phyloP scores from a whole-genome alignment of 2,113 vertebrate species.

The Saccopteryx bilineata region DNA sequence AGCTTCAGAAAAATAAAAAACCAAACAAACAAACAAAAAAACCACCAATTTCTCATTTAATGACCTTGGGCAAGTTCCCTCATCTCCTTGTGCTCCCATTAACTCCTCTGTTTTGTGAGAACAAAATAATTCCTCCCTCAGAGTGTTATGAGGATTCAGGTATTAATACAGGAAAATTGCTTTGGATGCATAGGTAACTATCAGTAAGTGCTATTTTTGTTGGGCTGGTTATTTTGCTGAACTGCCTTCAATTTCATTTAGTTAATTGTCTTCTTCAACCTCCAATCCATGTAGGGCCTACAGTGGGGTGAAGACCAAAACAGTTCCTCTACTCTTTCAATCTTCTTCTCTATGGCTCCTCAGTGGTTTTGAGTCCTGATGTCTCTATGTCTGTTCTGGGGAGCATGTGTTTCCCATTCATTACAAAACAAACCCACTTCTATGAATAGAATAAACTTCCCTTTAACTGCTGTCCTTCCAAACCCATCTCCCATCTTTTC shows the following conservation, averaged over 20 bases:
- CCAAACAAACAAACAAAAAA: no score
- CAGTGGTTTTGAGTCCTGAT: not conserved
- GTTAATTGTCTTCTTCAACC: not conserved
- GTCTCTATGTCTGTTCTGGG: not conserved
- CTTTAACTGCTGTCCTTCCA: not conserved
- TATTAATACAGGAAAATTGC: not conserved
- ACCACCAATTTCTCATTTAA: not conserved
- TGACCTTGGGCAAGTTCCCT: not conserved
- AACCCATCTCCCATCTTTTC: not conserved
- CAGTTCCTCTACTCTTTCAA: not conserved
- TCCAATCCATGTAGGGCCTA: not conserved
- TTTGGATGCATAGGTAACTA: not conserved
- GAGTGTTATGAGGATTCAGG: not conserved
- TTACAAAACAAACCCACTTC: not conserved
- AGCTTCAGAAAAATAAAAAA: no score
- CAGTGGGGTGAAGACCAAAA: not conserved
- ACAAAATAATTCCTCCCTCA: not conserved
- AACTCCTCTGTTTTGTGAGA: not conserved
- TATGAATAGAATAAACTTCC: not conserved
- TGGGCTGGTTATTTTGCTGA: not conserved
- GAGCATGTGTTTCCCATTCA: not conserved
- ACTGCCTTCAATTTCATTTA: not conserved
- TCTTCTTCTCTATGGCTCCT: not conserved
- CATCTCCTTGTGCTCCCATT: not conserved
- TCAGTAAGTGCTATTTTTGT: not conserved